These are phyloP conservation scores for Tragelaphus scriptus DNA, from an alignment of 2,113 vertebrate genomes.

Conservation along the genomic window DNA sequence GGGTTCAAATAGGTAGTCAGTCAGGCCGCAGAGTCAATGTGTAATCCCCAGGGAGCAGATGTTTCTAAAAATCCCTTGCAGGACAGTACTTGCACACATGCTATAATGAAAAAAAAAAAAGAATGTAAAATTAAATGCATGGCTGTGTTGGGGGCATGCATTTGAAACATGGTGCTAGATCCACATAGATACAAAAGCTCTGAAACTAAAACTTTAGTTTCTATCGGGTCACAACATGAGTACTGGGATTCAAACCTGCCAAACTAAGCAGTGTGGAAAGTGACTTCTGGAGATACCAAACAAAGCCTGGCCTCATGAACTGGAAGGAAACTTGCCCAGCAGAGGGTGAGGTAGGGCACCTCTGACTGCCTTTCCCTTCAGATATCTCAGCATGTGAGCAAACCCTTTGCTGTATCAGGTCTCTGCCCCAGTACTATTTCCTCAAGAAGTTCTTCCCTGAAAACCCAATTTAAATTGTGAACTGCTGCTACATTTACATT, in stretches of 20 bases:
- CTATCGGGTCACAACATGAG: too few relatives aligned
- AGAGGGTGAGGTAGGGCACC: accelerated
- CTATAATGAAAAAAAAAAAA: not conserved
- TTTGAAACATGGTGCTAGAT: not conserved
- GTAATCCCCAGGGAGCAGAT: not conserved
- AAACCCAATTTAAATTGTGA: not conserved
- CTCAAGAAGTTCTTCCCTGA: not conserved
- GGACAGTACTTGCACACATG: not conserved
- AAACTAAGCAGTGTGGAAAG: not conserved
- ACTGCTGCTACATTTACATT: not conserved
- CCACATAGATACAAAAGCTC: not conserved
- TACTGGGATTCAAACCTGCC: not conserved
- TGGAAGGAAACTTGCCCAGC: not conserved
- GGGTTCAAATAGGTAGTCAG: accelerated
- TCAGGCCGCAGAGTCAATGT: too few relatives aligned
- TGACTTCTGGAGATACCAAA: not conserved
- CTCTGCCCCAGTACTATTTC: not conserved
- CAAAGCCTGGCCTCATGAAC: not conserved
- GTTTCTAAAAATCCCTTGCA: not conserved
- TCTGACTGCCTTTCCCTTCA: not conserved
- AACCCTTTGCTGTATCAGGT: not conserved
- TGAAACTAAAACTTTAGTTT: not conserved
- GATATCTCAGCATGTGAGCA: too few relatives aligned
- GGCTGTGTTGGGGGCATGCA: too few relatives aligned
- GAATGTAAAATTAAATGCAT: not conserved